Conservation (phyloP, 2,113 vertebrate species). For the Mormyrus iriodes region DNA sequence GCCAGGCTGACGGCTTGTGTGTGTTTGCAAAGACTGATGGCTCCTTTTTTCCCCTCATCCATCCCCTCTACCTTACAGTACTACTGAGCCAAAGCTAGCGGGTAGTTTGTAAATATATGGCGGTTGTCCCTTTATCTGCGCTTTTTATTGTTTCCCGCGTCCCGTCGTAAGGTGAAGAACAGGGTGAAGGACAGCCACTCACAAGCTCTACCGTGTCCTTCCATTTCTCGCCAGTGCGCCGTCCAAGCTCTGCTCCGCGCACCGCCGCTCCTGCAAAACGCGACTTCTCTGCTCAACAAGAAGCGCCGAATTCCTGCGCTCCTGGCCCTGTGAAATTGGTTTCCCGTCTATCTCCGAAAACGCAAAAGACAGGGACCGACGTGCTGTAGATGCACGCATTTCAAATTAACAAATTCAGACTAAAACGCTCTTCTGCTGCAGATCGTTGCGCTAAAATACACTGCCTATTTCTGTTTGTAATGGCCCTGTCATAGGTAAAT, state of each 20-base stretch:
- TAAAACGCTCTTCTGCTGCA: background rate
- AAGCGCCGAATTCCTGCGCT: background rate
- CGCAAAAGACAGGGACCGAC: background rate
- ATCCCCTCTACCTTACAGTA: background rate
- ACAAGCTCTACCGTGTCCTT: background rate
- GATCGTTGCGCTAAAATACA: background rate
- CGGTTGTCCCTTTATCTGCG: background rate
- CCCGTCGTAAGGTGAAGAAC: background rate
- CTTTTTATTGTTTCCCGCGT: background rate
- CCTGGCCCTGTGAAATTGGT: constrained; percentile 13
- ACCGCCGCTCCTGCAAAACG: background rate
- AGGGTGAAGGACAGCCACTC: background rate
- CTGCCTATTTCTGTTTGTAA: background rate
- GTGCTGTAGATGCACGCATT: background rate
- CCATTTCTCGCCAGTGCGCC: constrained; percentile 7
- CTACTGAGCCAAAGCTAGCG: background rate
- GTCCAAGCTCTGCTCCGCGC: background rate
- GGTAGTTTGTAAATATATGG: background rate
- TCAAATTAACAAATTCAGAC: background rate
- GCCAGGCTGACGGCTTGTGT: background rate
- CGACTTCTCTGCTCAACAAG: background rate
- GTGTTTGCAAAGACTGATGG: background rate
- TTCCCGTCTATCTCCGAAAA: constrained; percentile 6
- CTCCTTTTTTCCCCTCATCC: background rate
- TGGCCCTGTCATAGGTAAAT: background rate